Base-by-base conservation (phyloP, 2,888 invertebrate species). In the Linyphia triangularis region DNA sequence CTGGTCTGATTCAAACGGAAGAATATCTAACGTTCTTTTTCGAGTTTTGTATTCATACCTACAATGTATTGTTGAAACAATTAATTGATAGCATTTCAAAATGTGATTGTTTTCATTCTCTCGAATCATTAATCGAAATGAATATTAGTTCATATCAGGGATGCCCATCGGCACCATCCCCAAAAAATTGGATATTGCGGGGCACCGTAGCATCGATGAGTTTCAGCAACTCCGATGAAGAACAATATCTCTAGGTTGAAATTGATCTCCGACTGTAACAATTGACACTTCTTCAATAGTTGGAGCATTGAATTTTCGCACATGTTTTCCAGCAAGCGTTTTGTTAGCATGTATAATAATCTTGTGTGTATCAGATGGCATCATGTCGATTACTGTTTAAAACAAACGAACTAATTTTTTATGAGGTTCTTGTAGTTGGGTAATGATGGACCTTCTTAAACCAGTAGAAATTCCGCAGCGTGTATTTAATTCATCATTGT, bases 281-380 rank as follows among this genome's bases (percentile, higher is more conserved):
- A 90, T 89, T 28, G 91, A 90, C 3, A 91, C 90, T 88, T 91
- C 90, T 43, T 90, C 84, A 7, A 83, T 70, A n/a, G 40, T 75
- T 16, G 90, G 90, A 9, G 65, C 72, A 73, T 91, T 91, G 81
- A 89, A 91, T 57, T 89, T 13, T 22, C 90, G 24, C 2, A 26
- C 61, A 82, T 89, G 85, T 77, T 89, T 26, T 59, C 81, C 85
- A 57, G 26, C 70, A 65, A 65, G 69, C 22, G 77, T 81, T 77
- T 70, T 85, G 59, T 90, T 78, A 22, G 88, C 89, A 26, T 26
- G 0, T 30, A 90, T 89, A 26, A 88, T 67, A 79, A 86, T 28
- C 40, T 37, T 82, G 30, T 70, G 37, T 9, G n/a, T 22, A 82
- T 89, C 89, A 43, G 70, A 30, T 63, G 89, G 75, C 84, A 90